A percentile compares a stretch with the other conserved stretches of the same genome.
Conservation (phyloP, 1,140 invertebrate species). For the Platyscapa corneri region DNA sequence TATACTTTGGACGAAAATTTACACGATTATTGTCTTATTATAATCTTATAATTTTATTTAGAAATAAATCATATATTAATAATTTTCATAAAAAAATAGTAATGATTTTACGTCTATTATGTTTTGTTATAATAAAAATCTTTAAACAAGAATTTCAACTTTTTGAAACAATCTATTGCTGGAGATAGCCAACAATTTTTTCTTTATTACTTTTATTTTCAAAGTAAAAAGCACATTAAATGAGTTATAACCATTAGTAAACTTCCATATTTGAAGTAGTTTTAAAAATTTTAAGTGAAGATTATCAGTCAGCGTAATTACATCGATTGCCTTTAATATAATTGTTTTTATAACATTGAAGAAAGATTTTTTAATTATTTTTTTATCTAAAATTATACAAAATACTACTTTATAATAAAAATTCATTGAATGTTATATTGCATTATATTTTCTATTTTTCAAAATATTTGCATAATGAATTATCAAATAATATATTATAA, state of each 20-base stretch:
- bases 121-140: neutral
- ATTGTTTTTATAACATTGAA: constrained; percentile 6
- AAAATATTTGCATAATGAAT: neutral
- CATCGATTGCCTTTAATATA: constrained; percentile 28
- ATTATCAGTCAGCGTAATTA: constrained; percentile 2
- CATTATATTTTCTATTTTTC: neutral
- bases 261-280: neutral
- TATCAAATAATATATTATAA: neutral
- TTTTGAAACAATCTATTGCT: neutral
- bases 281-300: neutral
- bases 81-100: constrained; percentile 31
- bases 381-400: neutral
- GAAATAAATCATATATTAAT: constrained; percentile 9
- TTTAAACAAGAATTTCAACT: constrained; percentile 21
- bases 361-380: neutral
- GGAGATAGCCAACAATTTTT: neutral
- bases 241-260: constrained; percentile 1
- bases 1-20: constrained; percentile 16
- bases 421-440: neutral
- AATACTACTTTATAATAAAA: neutral
- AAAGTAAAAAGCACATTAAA: neutral
- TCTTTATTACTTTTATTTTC: neutral
- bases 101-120: neutral
- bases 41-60: constrained; percentile 37
- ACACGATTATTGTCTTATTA: constrained; percentile 49